Conservation (phyloP, 23 tunicate species). For the Styela clava region DNA sequence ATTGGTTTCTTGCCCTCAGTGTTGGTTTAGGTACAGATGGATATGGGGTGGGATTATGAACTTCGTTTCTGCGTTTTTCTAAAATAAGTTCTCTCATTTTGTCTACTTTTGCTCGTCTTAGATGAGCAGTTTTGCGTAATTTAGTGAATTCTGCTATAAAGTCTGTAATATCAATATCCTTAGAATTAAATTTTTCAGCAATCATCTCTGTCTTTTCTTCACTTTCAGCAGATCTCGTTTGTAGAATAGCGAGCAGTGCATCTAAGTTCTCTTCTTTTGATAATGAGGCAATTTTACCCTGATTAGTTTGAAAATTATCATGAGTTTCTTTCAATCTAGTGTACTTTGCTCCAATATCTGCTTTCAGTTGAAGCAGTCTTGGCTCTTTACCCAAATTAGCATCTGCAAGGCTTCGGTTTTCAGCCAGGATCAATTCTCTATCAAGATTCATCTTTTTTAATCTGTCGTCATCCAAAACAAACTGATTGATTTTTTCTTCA, state of each 20-base stretch:
- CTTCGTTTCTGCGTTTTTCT: constrained; percentile 33
- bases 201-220: constrained; percentile 89
- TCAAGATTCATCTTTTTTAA: constrained; percentile 71
- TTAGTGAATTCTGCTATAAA: constrained; percentile 60
- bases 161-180: constrained; percentile 39
- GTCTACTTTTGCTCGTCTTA: constrained; percentile 65
- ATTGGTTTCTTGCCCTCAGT: not conserved
- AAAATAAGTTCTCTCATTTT: constrained; percentile 83
- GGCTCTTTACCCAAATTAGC: constrained; percentile 77
- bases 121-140: constrained; percentile 63
- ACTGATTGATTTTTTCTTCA: constrained; percentile 74
- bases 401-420: constrained; percentile 86
- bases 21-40: constrained; percentile 4
- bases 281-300: constrained; percentile 75
- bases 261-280: constrained; percentile 80
- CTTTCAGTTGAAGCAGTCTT: constrained; percentile 36
- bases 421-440: constrained; percentile 66
- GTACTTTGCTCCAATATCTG: constrained; percentile 60
- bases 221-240: constrained; percentile 78
- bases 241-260: constrained; percentile 76
- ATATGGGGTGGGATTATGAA: constrained; percentile 7
- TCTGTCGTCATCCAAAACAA: constrained; percentile 68
- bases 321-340: constrained; percentile 39
- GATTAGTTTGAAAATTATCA: constrained; percentile 57
- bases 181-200: constrained; percentile 53